A percentile compares a stretch with the other conserved stretches of the same genome.
Conservation (phyloP, 1,140 invertebrate genomes). For the Drosophila ercepeae region DNA sequence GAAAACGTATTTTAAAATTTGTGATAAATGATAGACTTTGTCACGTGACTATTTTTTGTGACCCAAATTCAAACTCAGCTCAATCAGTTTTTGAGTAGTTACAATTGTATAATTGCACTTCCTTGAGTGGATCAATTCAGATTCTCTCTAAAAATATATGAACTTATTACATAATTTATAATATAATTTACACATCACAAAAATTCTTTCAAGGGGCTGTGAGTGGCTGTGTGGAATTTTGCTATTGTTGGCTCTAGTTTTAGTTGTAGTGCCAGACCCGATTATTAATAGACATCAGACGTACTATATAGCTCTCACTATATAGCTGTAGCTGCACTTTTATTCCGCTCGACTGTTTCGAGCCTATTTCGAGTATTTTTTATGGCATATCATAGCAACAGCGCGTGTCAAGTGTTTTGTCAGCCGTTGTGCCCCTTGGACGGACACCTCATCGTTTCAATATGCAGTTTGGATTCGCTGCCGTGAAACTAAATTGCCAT, state of each 20-base stretch:
- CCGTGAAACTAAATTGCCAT: conserved; percentile 12
- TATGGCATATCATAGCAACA: conserved; percentile 23
- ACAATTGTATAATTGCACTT: conserved; percentile 25
- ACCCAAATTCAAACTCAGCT: too few species aligned
- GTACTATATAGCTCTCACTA: conserved; percentile 6
- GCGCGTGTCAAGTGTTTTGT: conserved; percentile 18
- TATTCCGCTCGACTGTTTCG: conserved; percentile 16
- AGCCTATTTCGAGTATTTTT: conserved; percentile 31
- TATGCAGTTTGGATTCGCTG: conserved; percentile 31
- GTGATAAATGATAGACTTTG: too few species aligned
- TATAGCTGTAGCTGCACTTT: too few species aligned
- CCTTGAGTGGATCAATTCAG: background rate
- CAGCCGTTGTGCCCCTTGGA: background rate
- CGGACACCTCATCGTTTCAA: conserved; percentile 1
- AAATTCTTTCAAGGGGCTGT: conserved; percentile 6
- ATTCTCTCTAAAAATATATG: too few species aligned
- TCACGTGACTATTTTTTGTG: too few species aligned
- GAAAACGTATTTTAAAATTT: too few species aligned
- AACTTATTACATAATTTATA: conserved; percentile 1
- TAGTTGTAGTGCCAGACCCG: conserved; percentile 1
- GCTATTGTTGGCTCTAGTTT: conserved; percentile 5
- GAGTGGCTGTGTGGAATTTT: conserved; percentile 3
- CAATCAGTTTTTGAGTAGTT: conserved; percentile 14
- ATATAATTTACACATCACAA: conserved; percentile 21
- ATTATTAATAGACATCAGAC: conserved; percentile 20